phyloP scores from a whole-genome alignment of 2,888 invertebrate species.

The Hipparchia sbordonii region DNA sequence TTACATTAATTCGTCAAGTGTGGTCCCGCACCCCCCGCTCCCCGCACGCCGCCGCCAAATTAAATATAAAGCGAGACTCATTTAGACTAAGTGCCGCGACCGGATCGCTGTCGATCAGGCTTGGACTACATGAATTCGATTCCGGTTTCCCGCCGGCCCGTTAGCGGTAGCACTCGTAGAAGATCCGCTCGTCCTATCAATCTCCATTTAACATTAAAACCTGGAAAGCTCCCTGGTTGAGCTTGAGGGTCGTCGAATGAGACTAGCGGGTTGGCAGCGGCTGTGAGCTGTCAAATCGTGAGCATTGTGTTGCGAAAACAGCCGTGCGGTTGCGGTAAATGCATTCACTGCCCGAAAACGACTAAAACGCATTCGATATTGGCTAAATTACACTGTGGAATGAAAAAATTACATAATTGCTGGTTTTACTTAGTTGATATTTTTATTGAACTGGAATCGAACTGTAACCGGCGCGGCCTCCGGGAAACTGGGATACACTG shows the following conservation, averaged over 20 bases:
- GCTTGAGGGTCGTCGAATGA: no score
- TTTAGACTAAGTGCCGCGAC: constrained; percentile 34
- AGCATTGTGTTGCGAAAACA: no score
- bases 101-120: constrained; percentile 18
- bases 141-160: neutral
- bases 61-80: constrained; percentile 39
- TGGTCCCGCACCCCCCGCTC: constrained; percentile 47
- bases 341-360: no score
- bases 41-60: constrained; percentile 31
- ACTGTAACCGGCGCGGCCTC: neutral
- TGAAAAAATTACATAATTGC: neutral
- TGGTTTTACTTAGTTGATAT: neutral
- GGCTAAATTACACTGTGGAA: no score
- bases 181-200: no score
- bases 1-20: constrained; percentile 63
- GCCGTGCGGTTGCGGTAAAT: no score
- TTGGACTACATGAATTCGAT: neutral
- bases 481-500: neutral
- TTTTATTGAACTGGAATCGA: neutral
- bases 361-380: no score
- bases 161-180: neutral
- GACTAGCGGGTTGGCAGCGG: no score
- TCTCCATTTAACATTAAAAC: no score
- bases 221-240: no score
- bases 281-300: no score